Evolutionary conservation across 2,113 vertebrate species (phyloP), one percentile per base, ranked within the genome.

Genomic region (Vanacampus margaritifer): DNA sequence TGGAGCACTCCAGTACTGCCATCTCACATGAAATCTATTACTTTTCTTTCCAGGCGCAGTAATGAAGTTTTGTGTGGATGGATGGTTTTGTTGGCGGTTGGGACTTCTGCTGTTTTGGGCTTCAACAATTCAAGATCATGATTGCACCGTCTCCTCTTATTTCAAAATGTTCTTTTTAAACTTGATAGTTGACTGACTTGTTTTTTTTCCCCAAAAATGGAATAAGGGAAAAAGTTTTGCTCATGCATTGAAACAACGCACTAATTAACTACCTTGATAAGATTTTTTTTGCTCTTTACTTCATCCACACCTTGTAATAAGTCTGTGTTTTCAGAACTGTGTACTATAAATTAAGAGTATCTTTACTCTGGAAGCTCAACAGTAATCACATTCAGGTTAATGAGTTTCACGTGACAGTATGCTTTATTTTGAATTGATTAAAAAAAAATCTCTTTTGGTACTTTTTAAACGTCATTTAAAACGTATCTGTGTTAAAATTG

Each of bases 41-140:
- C 56, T 35, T 75, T 16, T 74, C 71, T 17, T 87, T 89, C 58
- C 85, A 93, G 92, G 86, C 87, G 46, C 90, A 92, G 85, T 93
- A 85, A 90, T 76, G 6, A 0, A 32, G n/a, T 21, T 37, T 58
- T 43, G 17, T 28, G 16, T 63, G n/a, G 13, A 43, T 73, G 69
- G 75, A 73, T 5, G 6, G 76, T 64, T 79, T 57, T 26, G 43
- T 68, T 64, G 67, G 64, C 66, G 82, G 75, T 81, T 74, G 81
- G 80, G 81, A 86, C 73, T 83, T 69, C 32, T 16, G 68, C 71
- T n/a, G 23, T 70, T 57, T 76, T 82, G 79, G 70, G 68, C 73
- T 76, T 76, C 56, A 72, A 80, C 36, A 76, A 73, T 62, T 75
- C 78, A 79, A 81, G 67, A 69, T 61, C 67, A 50, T 36, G 64